Evolutionary conservation across 2,888 invertebrate species (phyloP).

Genomic region (Cheiracanthium punctorium): DNA sequence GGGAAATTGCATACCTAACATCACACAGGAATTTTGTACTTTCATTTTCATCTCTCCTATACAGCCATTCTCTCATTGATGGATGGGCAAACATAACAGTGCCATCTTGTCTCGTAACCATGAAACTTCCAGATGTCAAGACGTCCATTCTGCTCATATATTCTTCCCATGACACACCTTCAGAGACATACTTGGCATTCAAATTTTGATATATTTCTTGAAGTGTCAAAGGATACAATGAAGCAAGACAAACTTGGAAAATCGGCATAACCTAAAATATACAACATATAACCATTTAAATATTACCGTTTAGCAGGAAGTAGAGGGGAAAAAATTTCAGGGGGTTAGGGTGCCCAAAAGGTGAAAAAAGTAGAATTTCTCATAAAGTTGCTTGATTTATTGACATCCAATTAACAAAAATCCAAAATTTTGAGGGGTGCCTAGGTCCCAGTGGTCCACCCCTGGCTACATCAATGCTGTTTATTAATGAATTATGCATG

Average conservation of each 20-base stretch:
- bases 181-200: constrained; percentile 87
- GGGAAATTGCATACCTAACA: constrained; percentile 78
- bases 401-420: too few species aligned
- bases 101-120: constrained; percentile 92
- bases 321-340: too few species aligned
- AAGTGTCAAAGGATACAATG: constrained; percentile 90
- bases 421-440: too few species aligned
- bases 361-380: too few species aligned
- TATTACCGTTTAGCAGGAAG: too few species aligned
- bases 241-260: constrained; percentile 91
- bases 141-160: constrained; percentile 91
- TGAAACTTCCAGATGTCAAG: constrained; percentile 84
- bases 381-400: too few species aligned
- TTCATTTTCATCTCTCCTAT: constrained; percentile 82
- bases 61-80: constrained; percentile 97
- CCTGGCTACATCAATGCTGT: too few species aligned
- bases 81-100: constrained; percentile 99
- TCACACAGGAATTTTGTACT: constrained; percentile 95
- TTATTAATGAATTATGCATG: too few species aligned
- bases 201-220: constrained; percentile 95
- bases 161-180: constrained; percentile 91
- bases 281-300: too few species aligned
- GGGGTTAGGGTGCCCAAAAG: too few species aligned
- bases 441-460: too few species aligned
- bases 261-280: constrained; percentile 86